Evolutionary conservation across 2,888 invertebrate species (phyloP), one percentile per base, ranked within the genome.

Genomic region (Epistrophella euchroma): DNA sequence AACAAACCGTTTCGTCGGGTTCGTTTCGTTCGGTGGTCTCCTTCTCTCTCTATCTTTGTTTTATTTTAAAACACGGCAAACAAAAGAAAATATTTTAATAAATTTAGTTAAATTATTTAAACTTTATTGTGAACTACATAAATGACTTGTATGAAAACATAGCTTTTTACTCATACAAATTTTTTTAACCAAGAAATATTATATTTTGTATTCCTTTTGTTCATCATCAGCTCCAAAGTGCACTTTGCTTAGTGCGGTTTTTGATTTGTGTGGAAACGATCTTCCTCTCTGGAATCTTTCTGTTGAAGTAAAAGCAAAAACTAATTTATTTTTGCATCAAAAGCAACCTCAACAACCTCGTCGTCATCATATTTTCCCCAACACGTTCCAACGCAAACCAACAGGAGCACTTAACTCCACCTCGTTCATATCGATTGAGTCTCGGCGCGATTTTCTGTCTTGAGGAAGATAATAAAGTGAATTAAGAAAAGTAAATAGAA

Each of bases 1-100:
- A 86, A 78, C 86, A 82, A 86, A 82, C 77, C 82, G 78, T 82
- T 82, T 82, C 77, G 74, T 86, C 47, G 83, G 78, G 79, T 81
- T 82, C 71, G 77, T 50, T 66, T 47, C 66, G 64, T 72, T 64
- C 76, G 81, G 86, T 86, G 82, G 82, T 81, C 86, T 82, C 64
- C 74, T 78, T 78, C 66, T 78, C 64, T 74, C 58, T 81, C 77
- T 82, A 64, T 82, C 70, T 77, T 77, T 81, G 50, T 71, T 68
- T 76, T 73, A 66, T 76, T 80, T 81, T 75, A 58, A 28, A 43
- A 62, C 45, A 75, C 85, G 70, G 50, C 73, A 81, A 81, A 86
- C 81, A 82, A 82, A 82, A 77, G 72, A 47, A 72, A 62, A 60
- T 32, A 55, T 28, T 25, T 28, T 52, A 76, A 68, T 43, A 58